Conservation (phyloP, 64 coral and sea anemone species). For the Actinia tenebrosa region DNA sequence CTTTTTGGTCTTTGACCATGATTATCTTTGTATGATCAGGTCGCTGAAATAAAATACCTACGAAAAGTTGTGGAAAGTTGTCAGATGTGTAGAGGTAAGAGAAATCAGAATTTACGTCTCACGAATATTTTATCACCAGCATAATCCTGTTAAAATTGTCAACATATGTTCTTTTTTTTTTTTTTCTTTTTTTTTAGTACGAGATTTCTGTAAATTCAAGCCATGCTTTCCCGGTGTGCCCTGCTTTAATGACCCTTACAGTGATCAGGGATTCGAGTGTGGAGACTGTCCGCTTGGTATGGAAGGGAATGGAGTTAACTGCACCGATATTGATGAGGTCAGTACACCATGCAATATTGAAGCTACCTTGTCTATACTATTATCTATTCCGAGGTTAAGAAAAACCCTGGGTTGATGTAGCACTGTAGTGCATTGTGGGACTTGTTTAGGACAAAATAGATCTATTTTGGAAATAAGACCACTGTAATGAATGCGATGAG, state of each 20-base stretch:
- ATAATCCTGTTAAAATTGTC: not conserved
- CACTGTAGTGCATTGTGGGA: no score
- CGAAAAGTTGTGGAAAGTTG: slow-evolving; percentile 75
- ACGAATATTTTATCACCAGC: not conserved
- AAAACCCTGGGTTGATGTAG: no score
- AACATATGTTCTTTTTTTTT: not conserved
- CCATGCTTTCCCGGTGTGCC: slow-evolving; percentile 83
- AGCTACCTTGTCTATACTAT: no score
- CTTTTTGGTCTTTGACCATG: no score
- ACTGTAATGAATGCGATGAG: no score
- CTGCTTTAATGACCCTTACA: slow-evolving; percentile 77
- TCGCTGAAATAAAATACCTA: slow-evolving; percentile 85
- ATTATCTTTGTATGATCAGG: slow-evolving; percentile 28
- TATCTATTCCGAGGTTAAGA: no score
- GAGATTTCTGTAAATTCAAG: slow-evolving; percentile 85
- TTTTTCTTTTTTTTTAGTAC: slow-evolving; percentile 36
- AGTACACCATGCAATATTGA: not conserved
- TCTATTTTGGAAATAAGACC: no score
- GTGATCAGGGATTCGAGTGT: slow-evolving; percentile 62
- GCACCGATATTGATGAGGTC: slow-evolving; percentile 86
- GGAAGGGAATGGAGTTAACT: slow-evolving; percentile 84
- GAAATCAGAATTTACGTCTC: not conserved
- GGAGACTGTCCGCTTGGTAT: slow-evolving; percentile 93
- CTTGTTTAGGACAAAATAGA: no score
- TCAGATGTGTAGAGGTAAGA: slow-evolving; percentile 92